Evolutionary conservation across 2,797 vertebrate species (phyloP), one percentile per base, ranked within the genome.

Genomic region (Centropyge bicolor): DNA sequence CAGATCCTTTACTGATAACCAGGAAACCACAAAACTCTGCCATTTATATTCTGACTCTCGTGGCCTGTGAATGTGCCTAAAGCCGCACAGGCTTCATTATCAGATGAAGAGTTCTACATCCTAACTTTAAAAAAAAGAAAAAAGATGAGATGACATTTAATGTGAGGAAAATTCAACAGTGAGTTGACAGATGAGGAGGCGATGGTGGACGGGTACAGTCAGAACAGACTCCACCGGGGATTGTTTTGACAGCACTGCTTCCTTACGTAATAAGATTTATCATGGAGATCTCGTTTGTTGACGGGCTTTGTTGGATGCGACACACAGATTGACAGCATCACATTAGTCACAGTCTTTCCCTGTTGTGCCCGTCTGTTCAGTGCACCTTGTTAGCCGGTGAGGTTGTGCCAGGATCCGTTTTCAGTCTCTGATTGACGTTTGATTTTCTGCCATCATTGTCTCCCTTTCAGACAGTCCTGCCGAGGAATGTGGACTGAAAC

Each of bases 401-500:
- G 5, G 20, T 45, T 57, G 51, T 52, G 77, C 81, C 73, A 80
- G 59, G 22, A 16, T 70, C 6, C 0, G 27, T 57, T 70, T 60
- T 77, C 22, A 54, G 3, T 70, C 11, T 70, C 38, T 54, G 67
- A 79, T 49, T 75, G 73, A 84, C 55, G 63, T 74, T n/a, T 61
- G 68, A 65, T 64, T 81, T 59, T 72, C 57, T 88, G 57, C 54
- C 48, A 68, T 84, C 74, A 79, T 60, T 82, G 46, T 89, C 61
- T 84, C 55, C 57, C 51, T 81, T 84, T 70, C 86, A 99, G 98
- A 98, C 67, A 99, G 98, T 83, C 98, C 98, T 0, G 98, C 98
- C 1, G 98, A 99, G 82, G 98, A 96, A 40, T 97, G 97, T 59
- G 96, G 96, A 40, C 97, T 99, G 87, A 98, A 96, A 89, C 87